Conservation (phyloP, 2,888 invertebrate genomes). For the Lycaena phlaeas region DNA sequence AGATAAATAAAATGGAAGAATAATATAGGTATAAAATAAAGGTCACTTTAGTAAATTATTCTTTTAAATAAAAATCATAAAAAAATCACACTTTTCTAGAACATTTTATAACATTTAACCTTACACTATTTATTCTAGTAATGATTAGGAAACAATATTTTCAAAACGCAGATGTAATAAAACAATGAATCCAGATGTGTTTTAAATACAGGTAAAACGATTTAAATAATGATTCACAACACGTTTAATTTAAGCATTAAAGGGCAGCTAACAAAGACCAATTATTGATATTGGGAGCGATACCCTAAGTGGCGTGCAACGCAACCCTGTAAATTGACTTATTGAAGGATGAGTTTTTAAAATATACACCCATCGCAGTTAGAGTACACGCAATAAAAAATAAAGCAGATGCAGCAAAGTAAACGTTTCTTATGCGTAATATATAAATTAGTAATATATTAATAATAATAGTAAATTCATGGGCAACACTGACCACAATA, state of each 20-base stretch:
- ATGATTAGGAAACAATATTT: too few relatives aligned
- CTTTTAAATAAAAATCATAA: too few relatives aligned
- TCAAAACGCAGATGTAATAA: background rate
- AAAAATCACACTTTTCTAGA: too few relatives aligned
- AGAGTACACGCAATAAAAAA: slow-evolving; percentile 28
- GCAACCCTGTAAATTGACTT: slow-evolving; percentile 68
- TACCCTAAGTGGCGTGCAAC: slow-evolving; percentile 61
- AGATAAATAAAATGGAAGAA: too few relatives aligned
- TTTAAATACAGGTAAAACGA: background rate
- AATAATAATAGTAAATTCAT: too few relatives aligned
- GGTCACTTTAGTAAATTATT: too few relatives aligned
- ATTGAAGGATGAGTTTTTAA: slow-evolving; percentile 65
- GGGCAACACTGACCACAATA: too few relatives aligned
- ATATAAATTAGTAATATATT: too few relatives aligned
- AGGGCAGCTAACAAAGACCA: slow-evolving; percentile 58
- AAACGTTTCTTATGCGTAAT: too few relatives aligned
- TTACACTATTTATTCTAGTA: too few relatives aligned
- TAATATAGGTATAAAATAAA: too few relatives aligned
- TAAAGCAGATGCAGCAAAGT: slow-evolving; percentile 11
- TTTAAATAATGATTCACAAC: slow-evolving; percentile 4
- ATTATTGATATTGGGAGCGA: slow-evolving; percentile 57
- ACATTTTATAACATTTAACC: too few relatives aligned
- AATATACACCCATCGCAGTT: slow-evolving; percentile 55
- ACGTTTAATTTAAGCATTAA: slow-evolving; percentile 23
- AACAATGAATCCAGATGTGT: slow-evolving; percentile 5